Conservation (phyloP, 2,888 invertebrate genomes). For the Sesamia inferens region DNA sequence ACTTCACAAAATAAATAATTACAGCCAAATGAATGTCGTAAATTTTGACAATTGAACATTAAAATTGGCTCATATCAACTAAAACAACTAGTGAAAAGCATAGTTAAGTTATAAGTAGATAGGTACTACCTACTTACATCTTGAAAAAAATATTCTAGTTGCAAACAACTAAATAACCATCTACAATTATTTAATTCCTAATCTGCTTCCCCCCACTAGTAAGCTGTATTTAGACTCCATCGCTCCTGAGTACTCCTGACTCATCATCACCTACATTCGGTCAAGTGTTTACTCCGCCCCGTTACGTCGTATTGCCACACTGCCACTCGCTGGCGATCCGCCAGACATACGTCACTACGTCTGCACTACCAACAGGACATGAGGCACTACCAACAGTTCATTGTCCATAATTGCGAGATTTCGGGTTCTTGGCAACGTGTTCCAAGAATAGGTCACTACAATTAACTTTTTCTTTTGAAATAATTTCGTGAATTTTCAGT, state of each 20-base stretch:
- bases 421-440: conserved; percentile 46
- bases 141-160: background rate
- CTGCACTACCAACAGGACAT: conserved; percentile 23
- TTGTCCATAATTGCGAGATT: conserved; percentile 48
- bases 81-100: background rate
- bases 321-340: conserved; percentile 49
- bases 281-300: conserved; percentile 42
- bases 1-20: background rate
- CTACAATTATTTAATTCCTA: background rate
- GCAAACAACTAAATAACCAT: background rate
- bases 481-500: conserved; percentile 11
- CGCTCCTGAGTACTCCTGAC: conserved; percentile 47
- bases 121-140: no score
- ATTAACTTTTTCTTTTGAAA: conserved; percentile 5
- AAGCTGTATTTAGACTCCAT: conserved; percentile 4
- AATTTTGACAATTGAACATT: background rate
- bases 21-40: no score
- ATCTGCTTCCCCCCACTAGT: background rate
- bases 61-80: no score
- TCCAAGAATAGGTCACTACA: conserved; percentile 15
- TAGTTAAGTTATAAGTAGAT: background rate
- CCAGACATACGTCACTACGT: conserved; percentile 55
- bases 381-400: conserved; percentile 47
- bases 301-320: conserved; percentile 41
- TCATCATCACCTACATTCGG: conserved; percentile 43